A percentile compares a stretch with the other conserved stretches of the same genome.
phyloP scores from a whole-genome alignment of 2,888 invertebrate species.

The Drosophila helvetica region DNA sequence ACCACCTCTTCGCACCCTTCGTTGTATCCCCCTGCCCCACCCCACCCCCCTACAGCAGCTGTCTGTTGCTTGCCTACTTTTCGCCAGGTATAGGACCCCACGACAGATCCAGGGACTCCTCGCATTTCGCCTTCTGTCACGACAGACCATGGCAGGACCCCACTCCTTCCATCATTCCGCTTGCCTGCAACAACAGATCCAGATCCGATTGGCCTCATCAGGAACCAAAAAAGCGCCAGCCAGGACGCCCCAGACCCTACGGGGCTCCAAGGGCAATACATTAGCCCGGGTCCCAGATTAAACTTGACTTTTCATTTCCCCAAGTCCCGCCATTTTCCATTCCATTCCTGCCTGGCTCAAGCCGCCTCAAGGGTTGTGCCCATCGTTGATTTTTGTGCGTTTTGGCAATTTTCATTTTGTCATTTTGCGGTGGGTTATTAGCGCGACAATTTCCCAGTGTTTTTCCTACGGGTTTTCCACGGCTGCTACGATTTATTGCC shows the following conservation, averaged over 20 bases:
- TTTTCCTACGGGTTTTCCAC: slow-evolving; percentile 12
- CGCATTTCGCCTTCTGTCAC: too few species aligned
- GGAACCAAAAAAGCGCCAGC: slow-evolving; percentile 15
- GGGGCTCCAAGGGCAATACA: slow-evolving; percentile 53
- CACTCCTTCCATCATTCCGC: slow-evolving; percentile 7
- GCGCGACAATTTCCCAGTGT: slow-evolving; percentile 45
- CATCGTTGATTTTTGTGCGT: slow-evolving; percentile 42
- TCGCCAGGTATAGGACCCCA: not conserved
- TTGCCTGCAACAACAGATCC: slow-evolving; percentile 1
- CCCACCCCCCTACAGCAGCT: slow-evolving; percentile 48
- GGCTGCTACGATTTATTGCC: slow-evolving; percentile 41
- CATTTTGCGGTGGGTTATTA: slow-evolving; percentile 53
- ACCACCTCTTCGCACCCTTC: slow-evolving; percentile 31
- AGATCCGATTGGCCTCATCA: slow-evolving; percentile 78
- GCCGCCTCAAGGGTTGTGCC: slow-evolving; percentile 20
- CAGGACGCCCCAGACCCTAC: slow-evolving; percentile 32
- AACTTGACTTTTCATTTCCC: slow-evolving; percentile 54
- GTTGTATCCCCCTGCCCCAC: too few species aligned
- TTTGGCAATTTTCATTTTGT: slow-evolving; percentile 47
- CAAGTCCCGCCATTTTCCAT: not conserved
- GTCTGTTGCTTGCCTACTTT: slow-evolving; percentile 74
- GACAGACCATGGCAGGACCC: not conserved
- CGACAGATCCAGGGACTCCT: too few species aligned
- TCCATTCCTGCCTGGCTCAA: too few species aligned
- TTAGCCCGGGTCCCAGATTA: slow-evolving; percentile 53